These are phyloP conservation scores for Acipenser oxyrinchus DNA, from an alignment of 2,797 vertebrate genomes.

Conservation along the genomic window DNA sequence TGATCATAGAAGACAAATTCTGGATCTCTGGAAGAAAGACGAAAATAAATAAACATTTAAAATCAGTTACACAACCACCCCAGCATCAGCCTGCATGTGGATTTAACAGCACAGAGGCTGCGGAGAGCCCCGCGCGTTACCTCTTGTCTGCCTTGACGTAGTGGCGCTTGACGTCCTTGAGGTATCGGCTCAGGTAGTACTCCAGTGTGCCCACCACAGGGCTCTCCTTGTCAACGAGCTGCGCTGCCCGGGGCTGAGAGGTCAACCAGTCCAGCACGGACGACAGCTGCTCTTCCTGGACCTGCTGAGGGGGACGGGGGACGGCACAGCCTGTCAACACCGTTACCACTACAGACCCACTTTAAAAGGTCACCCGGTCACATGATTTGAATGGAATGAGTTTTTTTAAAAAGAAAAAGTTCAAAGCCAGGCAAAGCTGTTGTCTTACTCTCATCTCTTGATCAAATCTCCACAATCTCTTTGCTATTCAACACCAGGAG, in stretches of 20 bases:
- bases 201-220: conserved; percentile 85
- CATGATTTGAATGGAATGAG: too few species aligned
- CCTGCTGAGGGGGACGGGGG: conserved; percentile 54
- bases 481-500: neutral
- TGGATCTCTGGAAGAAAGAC: conserved; percentile 72
- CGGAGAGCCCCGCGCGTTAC: conserved; percentile 42
- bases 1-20: conserved; percentile 99
- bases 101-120: neutral
- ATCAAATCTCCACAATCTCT: neutral
- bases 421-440: neutral
- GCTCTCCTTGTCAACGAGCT: conserved; percentile 91
- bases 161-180: conserved; percentile 91
- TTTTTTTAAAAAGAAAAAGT: too few species aligned
- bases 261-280: conserved; percentile 93
- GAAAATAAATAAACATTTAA: conserved; percentile 8
- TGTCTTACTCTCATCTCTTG: neutral
- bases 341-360: neutral
- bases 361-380: neutral
- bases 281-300: conserved; percentile 88
- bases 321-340: too few species aligned
- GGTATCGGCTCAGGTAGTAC: conserved; percentile 80
- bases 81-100: neutral
- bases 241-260: conserved; percentile 85
- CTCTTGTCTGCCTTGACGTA: conserved; percentile 91
- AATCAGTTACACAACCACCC: neutral